Conservation (phyloP, 2,888 invertebrate genomes). For the Isoperla grammatica region DNA sequence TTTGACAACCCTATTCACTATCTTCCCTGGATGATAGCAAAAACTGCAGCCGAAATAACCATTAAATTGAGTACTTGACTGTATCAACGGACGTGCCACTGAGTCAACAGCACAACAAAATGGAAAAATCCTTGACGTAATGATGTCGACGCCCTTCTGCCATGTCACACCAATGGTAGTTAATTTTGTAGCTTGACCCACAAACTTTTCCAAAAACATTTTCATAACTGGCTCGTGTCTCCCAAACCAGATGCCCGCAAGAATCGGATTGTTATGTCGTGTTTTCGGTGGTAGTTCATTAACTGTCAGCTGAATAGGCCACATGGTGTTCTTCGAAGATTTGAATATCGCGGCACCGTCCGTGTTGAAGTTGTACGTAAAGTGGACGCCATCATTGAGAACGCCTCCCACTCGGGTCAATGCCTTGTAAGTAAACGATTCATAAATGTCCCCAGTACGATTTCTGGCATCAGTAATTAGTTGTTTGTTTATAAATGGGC, state of each 20-base stretch:
- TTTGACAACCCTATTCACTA: not conserved
- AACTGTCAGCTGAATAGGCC: conserved; percentile 6
- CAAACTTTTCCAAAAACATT: not conserved
- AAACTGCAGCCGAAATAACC: conserved; percentile 22
- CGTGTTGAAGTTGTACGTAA: conserved; percentile 7
- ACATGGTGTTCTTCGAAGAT: conserved; percentile 1
- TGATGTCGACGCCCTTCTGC: not conserved
- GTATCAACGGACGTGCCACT: conserved; percentile 16
- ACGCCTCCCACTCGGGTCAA: not conserved
- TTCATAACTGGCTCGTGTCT: not conserved
- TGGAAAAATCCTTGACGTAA: conserved; percentile 11
- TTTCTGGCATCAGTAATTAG: not conserved
- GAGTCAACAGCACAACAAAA: conserved; percentile 19
- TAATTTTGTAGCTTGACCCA: not conserved
- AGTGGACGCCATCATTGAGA: not conserved
- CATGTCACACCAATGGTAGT: not conserved
- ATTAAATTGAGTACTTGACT: conserved; percentile 16
- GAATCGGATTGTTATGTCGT: not conserved
- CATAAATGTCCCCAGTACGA: not conserved
- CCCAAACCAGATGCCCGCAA: conserved; percentile 4
- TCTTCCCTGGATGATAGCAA: conserved; percentile 16
- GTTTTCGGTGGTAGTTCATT: conserved; percentile 11
- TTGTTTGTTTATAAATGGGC: not conserved
- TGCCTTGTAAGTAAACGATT: not conserved
- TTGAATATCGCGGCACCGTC: conserved; percentile 4